Base-by-base conservation (phyloP, 2,113 vertebrate species). In the Microtus pennsylvanicus region DNA sequence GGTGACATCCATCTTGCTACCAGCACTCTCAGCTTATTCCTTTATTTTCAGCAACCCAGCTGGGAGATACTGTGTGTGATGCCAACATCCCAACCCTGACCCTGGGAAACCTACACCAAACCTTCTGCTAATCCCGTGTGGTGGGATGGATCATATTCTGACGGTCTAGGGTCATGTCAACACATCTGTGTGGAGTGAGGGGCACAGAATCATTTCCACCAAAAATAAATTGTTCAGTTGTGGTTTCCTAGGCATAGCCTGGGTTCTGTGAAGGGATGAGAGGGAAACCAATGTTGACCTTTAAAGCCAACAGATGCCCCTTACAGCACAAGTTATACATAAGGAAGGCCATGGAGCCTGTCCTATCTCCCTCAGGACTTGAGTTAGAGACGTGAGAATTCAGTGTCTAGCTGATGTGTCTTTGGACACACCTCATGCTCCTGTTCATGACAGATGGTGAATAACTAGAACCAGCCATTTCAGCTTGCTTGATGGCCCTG, bases 371-470 rank as follows among this genome's bases (percentile, higher is more conserved):
- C 28, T 70, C 19, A 12, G 65, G 8, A 22, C 26, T 17, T 8
- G 61, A 52, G 1, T 1, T 4, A 11, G 26, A 47, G 65, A n/a
- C 5, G 2, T 13, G 22, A 19, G 0, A 33, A 28, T 0, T 7
- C 30, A 5, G 35, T n/a, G 1, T 35, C 50, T 19, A 17, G 14
- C 26, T 9, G 80, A 24, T 6, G 1, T 4, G 75, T 7, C 16
- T 63, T 6, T 52, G 70, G 13, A 52, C 8, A 26, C 33, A 9
- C 14, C n/a, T 63, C 1, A 52, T 33, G 52, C 5, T 33, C 16
- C 52, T 2, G 2, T 22, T 38, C 1, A 1, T n/a, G 58, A 1
- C n/a, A 28, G 70, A 2, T 4, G 12, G 2, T 30, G 47, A 16
- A 22, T 9, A 6, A 7, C 14, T 52, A 9, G 74, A n/a, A 21